Percentiles rank a stretch among this genome's conserved stretches.
Evolutionary conservation across 37 sponge, comb jelly and placozoan species (phyloP).

Genomic region (Corticium candelabrum): DNA sequence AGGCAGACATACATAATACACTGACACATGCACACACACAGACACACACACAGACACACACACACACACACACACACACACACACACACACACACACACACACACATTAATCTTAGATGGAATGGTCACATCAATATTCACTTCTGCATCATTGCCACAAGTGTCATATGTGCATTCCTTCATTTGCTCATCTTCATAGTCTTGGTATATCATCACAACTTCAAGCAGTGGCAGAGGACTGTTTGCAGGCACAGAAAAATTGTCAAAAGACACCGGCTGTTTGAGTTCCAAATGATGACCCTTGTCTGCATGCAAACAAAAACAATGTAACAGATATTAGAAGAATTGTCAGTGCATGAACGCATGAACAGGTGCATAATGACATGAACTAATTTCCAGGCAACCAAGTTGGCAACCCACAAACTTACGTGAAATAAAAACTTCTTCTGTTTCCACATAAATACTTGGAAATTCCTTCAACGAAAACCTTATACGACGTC

Average conservation of each 20-base stretch:
- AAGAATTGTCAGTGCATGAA: too few relatives aligned
- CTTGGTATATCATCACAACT: background rate
- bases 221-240: background rate
- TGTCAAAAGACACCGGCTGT: background rate
- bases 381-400: too few relatives aligned
- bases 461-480: too few relatives aligned
- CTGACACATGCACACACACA: background rate
- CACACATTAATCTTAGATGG: background rate
- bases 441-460: too few relatives aligned
- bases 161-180: background rate
- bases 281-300: background rate
- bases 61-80: slow-evolving; percentile 5
- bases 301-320: background rate
- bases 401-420: too few relatives aligned
- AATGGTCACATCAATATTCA: background rate
- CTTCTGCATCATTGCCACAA: background rate
- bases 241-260: background rate
- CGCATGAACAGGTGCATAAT: too few relatives aligned
- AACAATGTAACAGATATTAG: too few relatives aligned
- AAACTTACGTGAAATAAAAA: too few relatives aligned
- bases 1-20: too few relatives aligned
- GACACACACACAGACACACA: background rate
- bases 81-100: slow-evolving; percentile 5
- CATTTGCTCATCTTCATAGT: background rate
- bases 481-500: too few relatives aligned